A percentile compares a stretch with the other conserved stretches of the same genome.
phyloP scores from a whole-genome alignment of 2,888 invertebrate genomes.

The Agonopterix heracliana region DNA sequence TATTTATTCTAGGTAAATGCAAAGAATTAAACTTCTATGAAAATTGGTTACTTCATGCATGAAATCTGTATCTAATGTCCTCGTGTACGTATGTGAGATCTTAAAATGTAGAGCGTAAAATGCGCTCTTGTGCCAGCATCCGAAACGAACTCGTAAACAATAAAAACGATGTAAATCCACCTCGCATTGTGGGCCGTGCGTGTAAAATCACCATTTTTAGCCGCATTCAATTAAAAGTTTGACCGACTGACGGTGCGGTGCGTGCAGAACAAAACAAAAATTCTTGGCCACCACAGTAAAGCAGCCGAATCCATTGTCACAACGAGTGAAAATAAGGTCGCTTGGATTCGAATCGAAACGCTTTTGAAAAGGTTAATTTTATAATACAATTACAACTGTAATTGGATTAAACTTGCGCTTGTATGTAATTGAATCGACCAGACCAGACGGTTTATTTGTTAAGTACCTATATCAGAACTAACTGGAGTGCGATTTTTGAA shows the following conservation, averaged over 20 bases:
- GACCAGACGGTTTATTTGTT: too few species aligned
- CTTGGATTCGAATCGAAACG: constrained; percentile 20
- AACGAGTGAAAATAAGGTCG: constrained; percentile 24
- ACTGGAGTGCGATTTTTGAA: too few species aligned
- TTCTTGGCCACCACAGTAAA: constrained; percentile 22
- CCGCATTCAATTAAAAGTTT: constrained; percentile 65
- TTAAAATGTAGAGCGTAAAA: constrained; percentile 10
- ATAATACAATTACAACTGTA: constrained; percentile 31
- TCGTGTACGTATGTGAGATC: not conserved
- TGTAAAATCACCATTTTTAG: constrained; percentile 63
- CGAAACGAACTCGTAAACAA: constrained; percentile 5
- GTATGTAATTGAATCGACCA: not conserved
- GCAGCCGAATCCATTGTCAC: constrained; percentile 16
- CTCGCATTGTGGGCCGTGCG: constrained; percentile 58
- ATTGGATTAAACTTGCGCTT: constrained; percentile 19
- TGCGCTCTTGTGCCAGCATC: constrained; percentile 4
- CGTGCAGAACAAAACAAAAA: constrained; percentile 15
- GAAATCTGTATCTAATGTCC: too few species aligned
- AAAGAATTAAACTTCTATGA: too few species aligned
- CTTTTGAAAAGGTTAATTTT: constrained; percentile 23
- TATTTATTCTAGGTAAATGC: too few species aligned
- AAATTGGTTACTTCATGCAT: too few species aligned
- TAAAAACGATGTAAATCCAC: constrained; percentile 29
- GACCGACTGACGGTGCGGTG: constrained; percentile 50
- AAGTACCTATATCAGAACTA: too few species aligned